Conservation (phyloP, 2,888 invertebrate genomes). For the Leptinotarsa rubiginosa region DNA sequence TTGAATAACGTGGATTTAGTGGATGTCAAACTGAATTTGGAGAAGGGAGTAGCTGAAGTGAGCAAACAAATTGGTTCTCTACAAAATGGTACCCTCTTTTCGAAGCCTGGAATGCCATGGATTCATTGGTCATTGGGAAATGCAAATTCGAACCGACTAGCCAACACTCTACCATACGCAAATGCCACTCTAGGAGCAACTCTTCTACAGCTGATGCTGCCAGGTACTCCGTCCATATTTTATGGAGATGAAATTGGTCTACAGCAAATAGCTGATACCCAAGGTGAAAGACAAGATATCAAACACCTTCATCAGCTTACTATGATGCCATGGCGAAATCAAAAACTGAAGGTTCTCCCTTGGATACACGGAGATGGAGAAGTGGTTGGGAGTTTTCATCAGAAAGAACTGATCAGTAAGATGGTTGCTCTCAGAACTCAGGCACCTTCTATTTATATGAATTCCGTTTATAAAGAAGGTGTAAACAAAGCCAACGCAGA, state of each 20-base stretch:
- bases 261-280: slow-evolving; percentile 70
- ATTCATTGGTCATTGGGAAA: slow-evolving; percentile 84
- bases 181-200: slow-evolving; percentile 78
- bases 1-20: slow-evolving; percentile 77
- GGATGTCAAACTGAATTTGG: slow-evolving; percentile 75
- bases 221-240: slow-evolving; percentile 88
- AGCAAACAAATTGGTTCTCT: slow-evolving; percentile 72
- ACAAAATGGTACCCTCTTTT: slow-evolving; percentile 72
- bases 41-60: slow-evolving; percentile 71
- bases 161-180: slow-evolving; percentile 68
- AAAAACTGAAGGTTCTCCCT: slow-evolving; percentile 69
- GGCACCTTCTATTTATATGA: slow-evolving; percentile 81
- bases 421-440: slow-evolving; percentile 72
- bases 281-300: slow-evolving; percentile 71
- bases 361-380: slow-evolving; percentile 74
- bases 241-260: slow-evolving; percentile 93
- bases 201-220: slow-evolving; percentile 83
- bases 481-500: slow-evolving; percentile 75
- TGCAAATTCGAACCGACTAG: slow-evolving; percentile 72
- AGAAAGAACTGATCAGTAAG: slow-evolving; percentile 70
- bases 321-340: slow-evolving; percentile 75
- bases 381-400: slow-evolving; percentile 68
- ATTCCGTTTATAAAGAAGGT: slow-evolving; percentile 76
- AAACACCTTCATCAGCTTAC: slow-evolving; percentile 76
- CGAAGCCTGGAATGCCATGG: slow-evolving; percentile 77